A percentile compares a stretch with the other conserved stretches of the same genome.
These are phyloP conservation scores for Siniperca chuatsi DNA, from an alignment of 2,113 vertebrate genomes.

Conservation along the genomic window DNA sequence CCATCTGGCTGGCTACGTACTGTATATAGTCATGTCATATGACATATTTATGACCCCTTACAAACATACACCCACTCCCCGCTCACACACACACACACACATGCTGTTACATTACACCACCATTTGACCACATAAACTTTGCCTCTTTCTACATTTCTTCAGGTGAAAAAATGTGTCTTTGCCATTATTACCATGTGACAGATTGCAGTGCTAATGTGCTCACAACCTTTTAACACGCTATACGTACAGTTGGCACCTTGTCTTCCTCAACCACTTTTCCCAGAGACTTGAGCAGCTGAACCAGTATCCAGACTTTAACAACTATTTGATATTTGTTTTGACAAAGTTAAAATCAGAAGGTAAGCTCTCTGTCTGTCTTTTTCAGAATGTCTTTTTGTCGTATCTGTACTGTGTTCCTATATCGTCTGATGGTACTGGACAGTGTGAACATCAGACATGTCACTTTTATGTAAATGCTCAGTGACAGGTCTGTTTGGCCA, in stretches of 20 bases:
- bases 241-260: conserved; percentile 10
- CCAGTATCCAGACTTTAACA: conserved; percentile 99
- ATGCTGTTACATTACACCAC: conserved; percentile 14
- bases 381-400: background rate
- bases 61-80: background rate
- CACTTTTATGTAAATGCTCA: conserved; percentile 41
- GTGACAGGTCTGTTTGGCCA: conserved; percentile 29
- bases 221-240: conserved; percentile 33
- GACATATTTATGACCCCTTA: conserved; percentile 46
- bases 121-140: background rate
- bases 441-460: conserved; percentile 4
- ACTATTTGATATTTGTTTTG: conserved; percentile 98
- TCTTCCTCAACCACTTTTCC: conserved; percentile 86
- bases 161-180: background rate
- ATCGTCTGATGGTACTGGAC: background rate
- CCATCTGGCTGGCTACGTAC: conserved; percentile 52
- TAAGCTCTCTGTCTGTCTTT: conserved; percentile 76
- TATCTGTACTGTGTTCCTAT: conserved; percentile 1
- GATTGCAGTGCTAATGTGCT: conserved; percentile 5
- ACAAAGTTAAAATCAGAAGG: conserved; percentile 99
- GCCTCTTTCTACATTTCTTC: background rate
- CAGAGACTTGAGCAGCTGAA: conserved; percentile 99
- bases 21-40: conserved; percentile 3
- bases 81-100: background rate
- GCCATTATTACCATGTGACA: background rate